Evolutionary conservation across 2,888 invertebrate genomes (phyloP).

Genomic region (Hypercompe scribonia): DNA sequence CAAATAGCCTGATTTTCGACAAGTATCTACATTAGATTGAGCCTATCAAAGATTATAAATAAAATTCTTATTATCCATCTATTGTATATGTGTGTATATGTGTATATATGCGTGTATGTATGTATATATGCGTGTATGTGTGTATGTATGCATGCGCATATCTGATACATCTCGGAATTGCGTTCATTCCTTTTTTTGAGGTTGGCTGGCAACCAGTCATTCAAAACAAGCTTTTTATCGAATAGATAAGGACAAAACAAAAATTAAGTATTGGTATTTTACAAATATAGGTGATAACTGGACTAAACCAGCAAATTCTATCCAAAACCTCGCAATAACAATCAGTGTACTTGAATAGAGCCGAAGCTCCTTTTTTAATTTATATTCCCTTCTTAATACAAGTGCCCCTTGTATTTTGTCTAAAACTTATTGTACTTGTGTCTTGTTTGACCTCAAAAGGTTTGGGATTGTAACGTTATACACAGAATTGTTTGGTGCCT

Average conservation of each 20-base stretch:
- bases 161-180: too few relatives aligned
- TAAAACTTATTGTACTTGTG: constrained; percentile 17
- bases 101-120: too few relatives aligned
- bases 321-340: neutral
- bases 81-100: neutral
- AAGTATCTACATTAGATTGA: neutral
- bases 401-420: neutral
- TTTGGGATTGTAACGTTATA: constrained; percentile 16
- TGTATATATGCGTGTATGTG: too few relatives aligned
- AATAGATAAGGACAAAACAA: constrained; percentile 6
- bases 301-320: neutral
- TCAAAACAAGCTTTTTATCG: neutral
- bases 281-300: constrained; percentile 16
- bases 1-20: neutral
- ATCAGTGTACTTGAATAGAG: neutral
- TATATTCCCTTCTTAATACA: neutral
- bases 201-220: neutral
- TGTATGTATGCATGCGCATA: neutral
- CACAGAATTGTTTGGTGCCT: constrained; percentile 19
- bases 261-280: constrained; percentile 6
- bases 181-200: neutral
- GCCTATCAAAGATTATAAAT: neutral
- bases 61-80: too few relatives aligned
- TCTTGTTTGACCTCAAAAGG: constrained; percentile 15
- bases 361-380: neutral